A percentile compares a stretch with the other conserved stretches of the same genome.
Conservation (phyloP, 2,888 invertebrate genomes). For the Erebia epiphron region DNA sequence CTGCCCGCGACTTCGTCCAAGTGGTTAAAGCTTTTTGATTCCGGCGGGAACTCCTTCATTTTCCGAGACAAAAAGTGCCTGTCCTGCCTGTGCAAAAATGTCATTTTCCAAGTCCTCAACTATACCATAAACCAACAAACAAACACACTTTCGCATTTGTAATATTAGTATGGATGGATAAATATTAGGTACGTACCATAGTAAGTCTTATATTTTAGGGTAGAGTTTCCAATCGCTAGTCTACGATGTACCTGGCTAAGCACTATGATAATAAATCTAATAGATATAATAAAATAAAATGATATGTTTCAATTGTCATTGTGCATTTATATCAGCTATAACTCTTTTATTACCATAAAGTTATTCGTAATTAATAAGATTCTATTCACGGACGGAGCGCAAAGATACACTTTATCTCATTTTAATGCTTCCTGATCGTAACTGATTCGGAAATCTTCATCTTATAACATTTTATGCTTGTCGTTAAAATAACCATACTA, state of each 20-base stretch:
- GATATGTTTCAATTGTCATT: background rate
- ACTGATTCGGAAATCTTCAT: conserved; percentile 31
- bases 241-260: too few relatives aligned
- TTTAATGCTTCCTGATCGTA: conserved; percentile 32
- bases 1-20: too few relatives aligned
- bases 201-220: background rate
- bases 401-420: conserved; percentile 34
- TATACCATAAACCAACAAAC: too few relatives aligned
- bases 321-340: background rate
- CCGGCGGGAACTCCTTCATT: too few relatives aligned
- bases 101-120: too few relatives aligned
- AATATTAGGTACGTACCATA: background rate
- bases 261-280: too few relatives aligned
- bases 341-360: conserved; percentile 27
- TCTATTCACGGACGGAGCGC: conserved; percentile 21
- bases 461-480: conserved; percentile 31
- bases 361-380: conserved; percentile 26
- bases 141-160: too few relatives aligned
- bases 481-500: conserved; percentile 27
- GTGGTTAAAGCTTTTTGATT: too few relatives aligned
- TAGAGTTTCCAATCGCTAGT: too few relatives aligned
- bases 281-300: background rate
- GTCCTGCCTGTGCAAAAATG: too few relatives aligned
- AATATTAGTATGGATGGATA: too few relatives aligned
- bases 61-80: too few relatives aligned